Percentiles rank a stretch among this genome's conserved stretches.
Evolutionary conservation across 2,888 invertebrate species (phyloP).

Genomic region (Ophioninae sp.): DNA sequence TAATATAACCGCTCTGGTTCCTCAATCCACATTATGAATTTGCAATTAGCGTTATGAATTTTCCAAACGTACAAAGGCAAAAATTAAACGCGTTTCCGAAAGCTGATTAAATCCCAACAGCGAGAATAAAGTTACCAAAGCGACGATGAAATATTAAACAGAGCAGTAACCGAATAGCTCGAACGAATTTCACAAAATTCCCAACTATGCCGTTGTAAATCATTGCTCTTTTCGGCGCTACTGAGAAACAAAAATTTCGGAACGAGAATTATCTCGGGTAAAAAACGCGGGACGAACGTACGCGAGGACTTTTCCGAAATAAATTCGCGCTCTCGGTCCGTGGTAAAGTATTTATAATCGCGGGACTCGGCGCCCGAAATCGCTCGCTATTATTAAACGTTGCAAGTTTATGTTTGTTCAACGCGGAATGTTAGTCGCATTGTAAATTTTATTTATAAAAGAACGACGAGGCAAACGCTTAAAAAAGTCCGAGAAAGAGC

Average conservation of each 20-base stretch:
- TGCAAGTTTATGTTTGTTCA: slow-evolving; percentile 40
- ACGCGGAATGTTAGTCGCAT: slow-evolving; percentile 37
- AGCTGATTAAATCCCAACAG: background rate
- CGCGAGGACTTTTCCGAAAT: background rate
- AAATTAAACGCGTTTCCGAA: background rate
- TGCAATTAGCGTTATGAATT: too few relatives aligned
- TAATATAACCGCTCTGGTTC: background rate
- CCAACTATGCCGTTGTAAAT: background rate
- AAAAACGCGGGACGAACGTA: background rate
- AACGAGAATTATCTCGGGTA: background rate
- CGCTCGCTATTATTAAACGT: slow-evolving; percentile 33
- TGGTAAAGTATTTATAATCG: background rate
- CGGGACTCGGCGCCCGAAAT: background rate
- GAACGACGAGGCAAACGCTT: slow-evolving; percentile 11
- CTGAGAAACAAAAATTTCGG: background rate
- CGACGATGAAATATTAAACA: background rate
- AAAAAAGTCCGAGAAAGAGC: slow-evolving; percentile 45
- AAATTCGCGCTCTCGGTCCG: background rate
- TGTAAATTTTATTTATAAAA: slow-evolving; percentile 46
- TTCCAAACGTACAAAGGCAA: too few relatives aligned
- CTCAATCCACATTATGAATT: background rate
- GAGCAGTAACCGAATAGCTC: background rate
- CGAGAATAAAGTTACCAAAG: background rate
- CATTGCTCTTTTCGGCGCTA: background rate
- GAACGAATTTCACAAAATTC: background rate